Evolutionary conservation across 2,113 vertebrate genomes (phyloP), one percentile per base, ranked within the genome.

Genomic region (Gambusia holbrooki): DNA sequence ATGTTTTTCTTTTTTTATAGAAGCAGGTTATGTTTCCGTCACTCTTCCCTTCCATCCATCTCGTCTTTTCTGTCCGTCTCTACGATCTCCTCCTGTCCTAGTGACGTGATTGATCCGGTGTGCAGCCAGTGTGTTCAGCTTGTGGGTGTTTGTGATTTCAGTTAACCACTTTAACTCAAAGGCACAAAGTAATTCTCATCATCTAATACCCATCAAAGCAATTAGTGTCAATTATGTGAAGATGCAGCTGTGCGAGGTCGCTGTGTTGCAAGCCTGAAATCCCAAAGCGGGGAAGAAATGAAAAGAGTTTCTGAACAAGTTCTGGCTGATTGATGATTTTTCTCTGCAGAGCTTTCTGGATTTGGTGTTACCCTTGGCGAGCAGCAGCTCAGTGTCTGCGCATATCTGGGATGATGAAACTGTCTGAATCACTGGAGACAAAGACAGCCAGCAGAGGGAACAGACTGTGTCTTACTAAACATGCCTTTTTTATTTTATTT

Each of bases 171-270:
- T 79, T 68, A 74, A 84, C 67, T 74, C 78, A 74, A 80, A 87
- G 69, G 84, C 76, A 79, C 77, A 82, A 81, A 91, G 76, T 73
- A 77, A 88, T 91, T 92, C 86, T 85, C 74, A 89, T 84, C 62
- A 85, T 87, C 87, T 92, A 92, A 93, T 93, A 84, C 90, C 87
- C 89, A 91, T 93, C 90, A 84, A 92, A 86, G 90, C 86, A 91
- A 94, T 93, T 92, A 90, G 74, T 84, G 87, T 92, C 91, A 94
- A 91, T 93, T 93, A 93, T 90, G 82, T 92, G 84, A 84, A 82
- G 88, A 90, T 74, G 89, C 91, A 92, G 93, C 90, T 88, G 90
- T 25, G 64, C 82, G 86, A 90, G 80, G 82, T 84, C 65, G 77
- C 77, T 87, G 66, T 85, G 12, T 76, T 74, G 69, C 22, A 75